Evolutionary conservation across 2,797 vertebrate genomes (phyloP).

Genomic region (Discoglossus pictus): DNA sequence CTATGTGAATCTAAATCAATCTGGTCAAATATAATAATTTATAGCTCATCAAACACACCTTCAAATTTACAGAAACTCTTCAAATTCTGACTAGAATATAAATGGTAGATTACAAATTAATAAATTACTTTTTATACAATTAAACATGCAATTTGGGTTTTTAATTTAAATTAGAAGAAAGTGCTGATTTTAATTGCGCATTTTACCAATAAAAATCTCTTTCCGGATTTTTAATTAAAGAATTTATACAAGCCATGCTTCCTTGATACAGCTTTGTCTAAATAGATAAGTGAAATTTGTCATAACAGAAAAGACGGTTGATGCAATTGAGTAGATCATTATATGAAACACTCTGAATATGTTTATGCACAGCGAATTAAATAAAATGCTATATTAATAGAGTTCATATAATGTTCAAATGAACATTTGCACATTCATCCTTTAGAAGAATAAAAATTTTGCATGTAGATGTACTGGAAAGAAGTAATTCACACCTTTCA

Average conservation of each 20-base stretch:
- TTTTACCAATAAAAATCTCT: not conserved
- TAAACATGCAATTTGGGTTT: too few relatives aligned
- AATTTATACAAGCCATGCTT: conserved; percentile 2
- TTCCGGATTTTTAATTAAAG: conserved; percentile 4
- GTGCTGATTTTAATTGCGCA: not conserved
- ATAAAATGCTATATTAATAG: not conserved
- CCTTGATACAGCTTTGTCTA: not conserved
- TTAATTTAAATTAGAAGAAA: too few relatives aligned
- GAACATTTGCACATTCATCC: not conserved
- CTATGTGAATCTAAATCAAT: too few relatives aligned
- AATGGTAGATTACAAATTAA: too few relatives aligned
- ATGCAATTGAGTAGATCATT: not conserved
- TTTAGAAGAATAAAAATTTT: not conserved
- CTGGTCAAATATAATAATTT: too few relatives aligned
- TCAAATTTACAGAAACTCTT: too few relatives aligned
- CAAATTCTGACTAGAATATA: too few relatives aligned
- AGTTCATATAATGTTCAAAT: not conserved
- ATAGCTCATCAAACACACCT: too few relatives aligned
- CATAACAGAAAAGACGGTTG: not conserved
- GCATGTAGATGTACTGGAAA: too few relatives aligned
- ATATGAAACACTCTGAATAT: not conserved
- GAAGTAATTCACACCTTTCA: not conserved
- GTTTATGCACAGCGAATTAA: not conserved
- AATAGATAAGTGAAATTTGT: not conserved
- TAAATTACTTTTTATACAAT: too few relatives aligned